Evolutionary conservation across 2,113 vertebrate genomes (phyloP).

Genomic region (Tupaia tana): DNA sequence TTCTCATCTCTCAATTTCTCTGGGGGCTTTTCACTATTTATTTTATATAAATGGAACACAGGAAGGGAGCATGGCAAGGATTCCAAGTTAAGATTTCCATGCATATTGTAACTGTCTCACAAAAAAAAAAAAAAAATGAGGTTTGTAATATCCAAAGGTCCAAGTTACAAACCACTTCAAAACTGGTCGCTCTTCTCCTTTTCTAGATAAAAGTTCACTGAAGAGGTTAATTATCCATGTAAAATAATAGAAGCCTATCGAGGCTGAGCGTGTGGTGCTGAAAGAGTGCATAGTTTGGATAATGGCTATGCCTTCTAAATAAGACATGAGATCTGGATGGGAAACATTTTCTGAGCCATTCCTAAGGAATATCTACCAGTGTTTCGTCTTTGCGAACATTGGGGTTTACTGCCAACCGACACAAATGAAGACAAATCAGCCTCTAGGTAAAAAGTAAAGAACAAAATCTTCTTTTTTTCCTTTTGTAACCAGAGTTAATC

Average conservation of each 20-base stretch:
- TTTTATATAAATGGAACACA: neutral
- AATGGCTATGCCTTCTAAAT: constrained; percentile 72
- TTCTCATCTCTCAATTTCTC: constrained; percentile 49
- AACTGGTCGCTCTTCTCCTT: constrained; percentile 36
- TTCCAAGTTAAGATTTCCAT: neutral
- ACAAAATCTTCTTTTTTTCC: constrained; percentile 74
- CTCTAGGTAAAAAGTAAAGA: constrained; percentile 79
- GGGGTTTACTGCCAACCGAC: constrained; percentile 80
- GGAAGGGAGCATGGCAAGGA: neutral
- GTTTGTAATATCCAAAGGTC: neutral
- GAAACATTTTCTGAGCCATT: constrained; percentile 79
- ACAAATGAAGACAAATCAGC: constrained; percentile 81
- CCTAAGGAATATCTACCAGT: constrained; percentile 79
- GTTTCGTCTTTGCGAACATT: constrained; percentile 79
- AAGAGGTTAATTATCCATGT: constrained; percentile 73
- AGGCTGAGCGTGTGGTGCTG: constrained; percentile 58
- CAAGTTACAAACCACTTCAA: constrained; percentile 59
- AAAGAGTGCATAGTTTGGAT: constrained; percentile 72
- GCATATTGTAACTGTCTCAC: neutral
- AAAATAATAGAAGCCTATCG: constrained; percentile 72
- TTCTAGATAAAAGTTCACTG: constrained; percentile 48
- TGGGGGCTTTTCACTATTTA: neutral
- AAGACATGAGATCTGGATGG: constrained; percentile 74
- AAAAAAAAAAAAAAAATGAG: constrained; percentile 38
- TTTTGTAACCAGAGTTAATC: neutral